Conservation (phyloP, 2,888 invertebrate genomes). For the Zaprionus obscuricornis region DNA sequence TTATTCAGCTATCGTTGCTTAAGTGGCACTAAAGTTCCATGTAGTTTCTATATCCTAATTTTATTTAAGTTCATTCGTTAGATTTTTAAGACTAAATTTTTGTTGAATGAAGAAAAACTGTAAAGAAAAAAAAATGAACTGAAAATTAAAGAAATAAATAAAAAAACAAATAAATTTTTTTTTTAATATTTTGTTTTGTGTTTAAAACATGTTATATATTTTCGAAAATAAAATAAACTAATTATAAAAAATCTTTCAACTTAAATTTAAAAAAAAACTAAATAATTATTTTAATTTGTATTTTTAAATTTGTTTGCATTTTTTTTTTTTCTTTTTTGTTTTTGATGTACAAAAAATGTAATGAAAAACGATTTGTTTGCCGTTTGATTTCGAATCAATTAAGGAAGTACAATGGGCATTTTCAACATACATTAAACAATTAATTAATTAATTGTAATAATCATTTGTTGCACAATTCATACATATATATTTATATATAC, state of each 20-base stretch:
- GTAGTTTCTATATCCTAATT: constrained; percentile 30
- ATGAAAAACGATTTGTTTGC: too few relatives aligned
- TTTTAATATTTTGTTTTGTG: constrained; percentile 39
- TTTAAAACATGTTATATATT: constrained; percentile 71
- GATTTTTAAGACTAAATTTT: constrained; percentile 53
- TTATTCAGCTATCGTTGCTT: constrained; percentile 70
- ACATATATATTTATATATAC: constrained; percentile 8
- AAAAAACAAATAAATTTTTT: constrained; percentile 15
- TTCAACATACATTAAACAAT: constrained; percentile 40
- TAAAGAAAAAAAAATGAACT: constrained; percentile 7
- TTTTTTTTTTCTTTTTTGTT: constrained; percentile 20
- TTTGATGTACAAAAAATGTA: too few relatives aligned
- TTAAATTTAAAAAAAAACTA: constrained; percentile 53
- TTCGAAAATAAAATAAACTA: constrained; percentile 65
- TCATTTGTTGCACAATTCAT: constrained; percentile 46
- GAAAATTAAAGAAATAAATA: neutral
- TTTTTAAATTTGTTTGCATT: constrained; percentile 47
- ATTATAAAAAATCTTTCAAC: constrained; percentile 67
- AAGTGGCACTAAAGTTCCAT: constrained; percentile 69
- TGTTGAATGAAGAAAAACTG: constrained; percentile 26
- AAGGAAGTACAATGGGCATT: constrained; percentile 74
- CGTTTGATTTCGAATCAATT: constrained; percentile 78
- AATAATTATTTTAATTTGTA: constrained; percentile 20
- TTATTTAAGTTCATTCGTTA: constrained; percentile 21
- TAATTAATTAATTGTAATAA: constrained; percentile 22